Base-by-base conservation (phyloP, 2,797 vertebrate genomes). In the Linurgus olivaceus region DNA sequence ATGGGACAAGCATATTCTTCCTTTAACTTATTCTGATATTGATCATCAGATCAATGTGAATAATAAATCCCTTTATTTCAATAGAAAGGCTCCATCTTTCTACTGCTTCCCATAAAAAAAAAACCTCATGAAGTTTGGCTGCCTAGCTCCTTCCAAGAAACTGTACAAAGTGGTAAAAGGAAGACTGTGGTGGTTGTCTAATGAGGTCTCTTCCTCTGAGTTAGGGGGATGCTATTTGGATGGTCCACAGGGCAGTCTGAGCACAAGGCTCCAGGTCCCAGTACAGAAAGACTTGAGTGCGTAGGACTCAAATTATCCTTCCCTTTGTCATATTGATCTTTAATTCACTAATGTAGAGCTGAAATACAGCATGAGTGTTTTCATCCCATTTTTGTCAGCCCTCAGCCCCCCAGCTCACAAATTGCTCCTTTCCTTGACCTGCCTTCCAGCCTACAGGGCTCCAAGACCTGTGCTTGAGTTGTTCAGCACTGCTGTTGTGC, bases 251-350 rank as follows among this genome's bases (percentile, higher is more conserved):
- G 85, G 77, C 70, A 86, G n/a, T 25, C 31, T 71, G 55, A 87
- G 73, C 38, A 68, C 28, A 13, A 28, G 23, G 35, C 74, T 95
- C 42, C 82, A 71, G 59, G 62, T 66, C 33, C 74, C 65, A 55
- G n/a, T 4, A 42, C 38, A 62, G 51, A 94, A 85, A 20, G 33
- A 63, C n/a, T 44, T 38, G 28, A 71, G 70, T 76, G 88, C 84
- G 80, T 82, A 89, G 44, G 48, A 55, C 84, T 92, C 68, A 73
- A 88, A 82, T 71, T 79, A 72, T 91, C 82, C 80, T 93, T 94
- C 78, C 29, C 58, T 86, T 91, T 94, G 82, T 84, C 75, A 55
- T 50, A 55, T 2, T 72, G 73, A 76, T 73, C 75, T 92, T 83
- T 61, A 80, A 58, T 81, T 94, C 86, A 66, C 59, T 92, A 59